phyloP scores from a whole-genome alignment of 2,797 vertebrate species.

The Chlorospingus flavigularis region DNA sequence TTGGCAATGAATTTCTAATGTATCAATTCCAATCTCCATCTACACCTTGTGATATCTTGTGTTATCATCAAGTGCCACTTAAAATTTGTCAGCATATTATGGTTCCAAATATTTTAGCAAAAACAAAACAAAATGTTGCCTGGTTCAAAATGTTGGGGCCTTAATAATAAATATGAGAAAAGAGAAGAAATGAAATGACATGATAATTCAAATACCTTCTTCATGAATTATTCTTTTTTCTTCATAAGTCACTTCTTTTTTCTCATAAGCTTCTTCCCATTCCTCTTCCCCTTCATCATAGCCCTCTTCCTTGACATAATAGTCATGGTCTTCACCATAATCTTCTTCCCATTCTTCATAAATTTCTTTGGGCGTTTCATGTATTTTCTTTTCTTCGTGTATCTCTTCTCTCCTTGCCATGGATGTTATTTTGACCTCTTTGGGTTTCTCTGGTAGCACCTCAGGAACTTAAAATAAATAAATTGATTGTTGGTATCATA shows the following conservation, averaged over 20 bases:
- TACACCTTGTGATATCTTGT: not conserved
- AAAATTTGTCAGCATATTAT: not conserved
- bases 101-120: not conserved
- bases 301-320: constrained; percentile 73
- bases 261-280: constrained; percentile 72
- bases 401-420: constrained; percentile 74
- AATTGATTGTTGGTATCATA: constrained; percentile 19
- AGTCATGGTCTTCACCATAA: constrained; percentile 70
- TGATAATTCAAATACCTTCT: constrained; percentile 66
- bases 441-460: constrained; percentile 77
- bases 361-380: constrained; percentile 47
- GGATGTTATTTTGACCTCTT: constrained; percentile 75
- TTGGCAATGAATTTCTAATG: not conserved
- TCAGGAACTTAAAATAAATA: constrained; percentile 76
- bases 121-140: not conserved
- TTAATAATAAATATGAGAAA: not conserved
- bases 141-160: not conserved
- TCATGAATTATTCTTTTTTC: constrained; percentile 59
- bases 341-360: constrained; percentile 71
- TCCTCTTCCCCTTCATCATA: constrained; percentile 79
- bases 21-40: not conserved
- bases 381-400: constrained; percentile 60
- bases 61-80: not conserved
- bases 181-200: not conserved
- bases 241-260: constrained; percentile 71